Percentiles rank a stretch among this genome's conserved stretches.
Evolutionary conservation across 2,113 vertebrate genomes (phyloP).

Genomic region (Cisticola juncidis): DNA sequence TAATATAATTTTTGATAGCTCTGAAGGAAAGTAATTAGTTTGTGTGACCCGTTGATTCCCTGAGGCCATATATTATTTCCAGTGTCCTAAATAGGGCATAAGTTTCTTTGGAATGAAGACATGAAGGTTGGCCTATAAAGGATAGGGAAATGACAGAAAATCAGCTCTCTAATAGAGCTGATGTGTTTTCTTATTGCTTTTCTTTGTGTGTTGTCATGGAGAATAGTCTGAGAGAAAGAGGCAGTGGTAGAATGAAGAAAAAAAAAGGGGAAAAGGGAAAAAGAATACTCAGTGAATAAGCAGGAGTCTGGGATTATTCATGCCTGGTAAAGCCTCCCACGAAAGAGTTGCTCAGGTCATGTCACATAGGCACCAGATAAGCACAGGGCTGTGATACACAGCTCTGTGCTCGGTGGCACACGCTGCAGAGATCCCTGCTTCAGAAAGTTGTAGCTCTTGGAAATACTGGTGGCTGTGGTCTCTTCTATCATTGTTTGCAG

Average conservation of each 20-base stretch:
- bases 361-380: neutral
- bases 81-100: neutral
- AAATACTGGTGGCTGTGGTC: neutral
- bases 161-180: neutral
- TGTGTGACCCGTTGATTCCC: neutral
- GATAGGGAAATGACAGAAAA: neutral
- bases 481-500: neutral
- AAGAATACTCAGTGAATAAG: neutral
- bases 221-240: neutral
- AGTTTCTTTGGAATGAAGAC: neutral
- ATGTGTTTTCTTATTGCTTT: constrained; percentile 17
- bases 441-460: neutral
- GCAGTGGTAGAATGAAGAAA: neutral
- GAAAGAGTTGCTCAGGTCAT: neutral
- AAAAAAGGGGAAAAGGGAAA: fast-evolving
- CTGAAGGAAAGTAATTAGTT: neutral
- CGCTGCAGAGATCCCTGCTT: neutral
- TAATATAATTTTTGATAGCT: neutral
- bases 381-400: fast-evolving
- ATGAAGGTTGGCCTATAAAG: fast-evolving
- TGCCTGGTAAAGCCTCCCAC: neutral
- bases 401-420: neutral
- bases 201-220: constrained; percentile 62
- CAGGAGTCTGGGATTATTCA: neutral
- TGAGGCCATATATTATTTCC: neutral